A percentile compares a stretch with the other conserved stretches of the same genome.
phyloP scores from a whole-genome alignment of 2,797 vertebrate species.

The Rhadinocentrus ornatus region DNA sequence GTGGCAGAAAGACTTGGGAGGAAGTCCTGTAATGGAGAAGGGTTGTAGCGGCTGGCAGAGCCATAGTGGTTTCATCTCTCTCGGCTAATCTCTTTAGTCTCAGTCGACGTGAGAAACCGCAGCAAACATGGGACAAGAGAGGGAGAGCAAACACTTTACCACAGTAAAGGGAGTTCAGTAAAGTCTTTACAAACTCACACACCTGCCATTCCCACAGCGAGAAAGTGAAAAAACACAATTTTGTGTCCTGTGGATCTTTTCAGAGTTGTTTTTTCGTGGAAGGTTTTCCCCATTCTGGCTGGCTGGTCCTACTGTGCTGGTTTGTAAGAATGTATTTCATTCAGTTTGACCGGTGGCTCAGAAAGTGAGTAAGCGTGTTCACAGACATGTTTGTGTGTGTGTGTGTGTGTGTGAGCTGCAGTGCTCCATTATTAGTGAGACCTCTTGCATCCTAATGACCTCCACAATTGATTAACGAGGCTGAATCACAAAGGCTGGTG shows the following conservation, averaged over 20 bases:
- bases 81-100: constrained; percentile 63
- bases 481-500: constrained; percentile 50
- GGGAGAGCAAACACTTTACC: constrained; percentile 18
- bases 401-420: constrained; percentile 10
- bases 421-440: constrained; percentile 27
- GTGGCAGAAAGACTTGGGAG: constrained; percentile 37
- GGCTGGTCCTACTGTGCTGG: constrained; percentile 53
- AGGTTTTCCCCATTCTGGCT: constrained; percentile 34
- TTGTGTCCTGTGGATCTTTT: constrained; percentile 67
- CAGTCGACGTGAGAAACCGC: constrained; percentile 56
- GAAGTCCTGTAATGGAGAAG: constrained; percentile 52
- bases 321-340: constrained; percentile 61
- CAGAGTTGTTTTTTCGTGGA: constrained; percentile 46
- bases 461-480: constrained; percentile 49
- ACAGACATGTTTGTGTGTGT: constrained; percentile 7
- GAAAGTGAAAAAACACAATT: constrained; percentile 53
- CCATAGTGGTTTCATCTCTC: constrained; percentile 50
- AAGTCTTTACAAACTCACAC: constrained; percentile 19
- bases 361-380: constrained; percentile 9
- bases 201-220: constrained; percentile 54
- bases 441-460: constrained; percentile 41
- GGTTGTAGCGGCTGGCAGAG: constrained; percentile 56
- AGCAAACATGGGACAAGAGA: constrained; percentile 38
- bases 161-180: constrained; percentile 18
- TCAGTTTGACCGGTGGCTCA: constrained; percentile 69